These are phyloP conservation scores for Sphenopsis melanotis DNA, from an alignment of 2,797 vertebrate species.

Conservation along the genomic window DNA sequence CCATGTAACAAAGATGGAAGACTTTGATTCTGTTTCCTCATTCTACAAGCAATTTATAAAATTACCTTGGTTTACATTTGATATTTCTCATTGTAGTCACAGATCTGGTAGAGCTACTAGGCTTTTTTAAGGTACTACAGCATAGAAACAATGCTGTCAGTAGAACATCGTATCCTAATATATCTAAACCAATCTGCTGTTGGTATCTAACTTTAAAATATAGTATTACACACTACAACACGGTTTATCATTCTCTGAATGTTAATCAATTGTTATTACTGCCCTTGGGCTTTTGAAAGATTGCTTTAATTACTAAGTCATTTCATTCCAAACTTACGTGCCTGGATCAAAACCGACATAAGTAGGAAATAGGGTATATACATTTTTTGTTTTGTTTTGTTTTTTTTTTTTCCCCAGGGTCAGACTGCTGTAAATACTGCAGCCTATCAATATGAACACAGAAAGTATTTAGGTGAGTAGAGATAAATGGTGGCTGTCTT, in stretches of 20 bases:
- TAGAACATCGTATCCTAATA: background rate
- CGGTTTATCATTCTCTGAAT: background rate
- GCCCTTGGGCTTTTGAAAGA: background rate
- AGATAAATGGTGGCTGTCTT: background rate
- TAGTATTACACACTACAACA: background rate
- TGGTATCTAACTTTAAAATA: background rate
- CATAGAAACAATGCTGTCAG: background rate
- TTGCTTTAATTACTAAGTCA: background rate
- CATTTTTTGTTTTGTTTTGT: background rate
- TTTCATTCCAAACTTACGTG: background rate
- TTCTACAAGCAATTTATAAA: background rate
- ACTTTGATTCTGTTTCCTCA: background rate
- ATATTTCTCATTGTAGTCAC: background rate
- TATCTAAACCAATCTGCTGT: background rate
- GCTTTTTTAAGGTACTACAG: background rate
- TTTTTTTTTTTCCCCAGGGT: rapidly evolving
- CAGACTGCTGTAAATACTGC: background rate
- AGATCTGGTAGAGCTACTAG: background rate
- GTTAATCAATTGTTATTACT: background rate
- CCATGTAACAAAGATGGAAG: background rate
- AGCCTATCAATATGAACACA: background rate
- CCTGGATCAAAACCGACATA: background rate
- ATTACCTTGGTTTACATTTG: background rate
- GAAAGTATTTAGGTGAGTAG: background rate
- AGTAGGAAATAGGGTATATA: background rate